These are phyloP conservation scores for Clostera curtula DNA, from an alignment of 2,888 invertebrate species.

Conservation along the genomic window DNA sequence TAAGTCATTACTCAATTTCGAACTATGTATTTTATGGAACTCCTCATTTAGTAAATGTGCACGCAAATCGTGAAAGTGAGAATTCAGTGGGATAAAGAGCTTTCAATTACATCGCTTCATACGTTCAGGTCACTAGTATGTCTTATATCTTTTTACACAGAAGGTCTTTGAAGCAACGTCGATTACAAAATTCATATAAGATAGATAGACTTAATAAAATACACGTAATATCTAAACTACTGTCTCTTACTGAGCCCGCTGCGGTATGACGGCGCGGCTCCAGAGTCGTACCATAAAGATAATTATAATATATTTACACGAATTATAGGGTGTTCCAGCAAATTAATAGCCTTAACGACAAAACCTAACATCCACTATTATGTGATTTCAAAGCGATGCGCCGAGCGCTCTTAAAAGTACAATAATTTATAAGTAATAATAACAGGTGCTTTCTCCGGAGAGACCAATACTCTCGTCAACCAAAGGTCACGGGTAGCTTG, in stretches of 20 bases:
- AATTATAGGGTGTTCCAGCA: slow-evolving; percentile 70
- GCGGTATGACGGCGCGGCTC: slow-evolving; percentile 24
- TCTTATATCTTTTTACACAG: slow-evolving; percentile 71
- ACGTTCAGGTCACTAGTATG: slow-evolving; percentile 75
- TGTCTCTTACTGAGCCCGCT: slow-evolving; percentile 41
- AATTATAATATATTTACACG: slow-evolving; percentile 73
- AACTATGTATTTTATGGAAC: slow-evolving; percentile 58
- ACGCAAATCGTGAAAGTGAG: slow-evolving; percentile 69
- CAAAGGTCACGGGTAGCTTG: slow-evolving; percentile 13
- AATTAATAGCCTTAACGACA: slow-evolving; percentile 68
- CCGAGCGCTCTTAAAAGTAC: slow-evolving; percentile 63
- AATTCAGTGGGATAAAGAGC: slow-evolving; percentile 67
- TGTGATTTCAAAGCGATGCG: slow-evolving; percentile 68
- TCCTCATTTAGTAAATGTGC: slow-evolving; percentile 65
- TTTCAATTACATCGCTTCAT: slow-evolving; percentile 64
- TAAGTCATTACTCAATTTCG: slow-evolving; percentile 67
- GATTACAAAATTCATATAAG: slow-evolving; percentile 73
- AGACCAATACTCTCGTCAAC: slow-evolving; percentile 15
- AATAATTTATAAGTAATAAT: slow-evolving; percentile 66
- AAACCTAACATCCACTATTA: slow-evolving; percentile 70
- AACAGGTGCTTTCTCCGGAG: slow-evolving; percentile 18
- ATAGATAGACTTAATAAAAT: slow-evolving; percentile 69
- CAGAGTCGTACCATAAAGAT: slow-evolving; percentile 66
- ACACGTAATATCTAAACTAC: slow-evolving; percentile 71
- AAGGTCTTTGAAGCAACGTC: slow-evolving; percentile 73